Evolutionary conservation across 1,140 invertebrate species (phyloP).

Genomic region (Ceratoteleas bidentatus): DNA sequence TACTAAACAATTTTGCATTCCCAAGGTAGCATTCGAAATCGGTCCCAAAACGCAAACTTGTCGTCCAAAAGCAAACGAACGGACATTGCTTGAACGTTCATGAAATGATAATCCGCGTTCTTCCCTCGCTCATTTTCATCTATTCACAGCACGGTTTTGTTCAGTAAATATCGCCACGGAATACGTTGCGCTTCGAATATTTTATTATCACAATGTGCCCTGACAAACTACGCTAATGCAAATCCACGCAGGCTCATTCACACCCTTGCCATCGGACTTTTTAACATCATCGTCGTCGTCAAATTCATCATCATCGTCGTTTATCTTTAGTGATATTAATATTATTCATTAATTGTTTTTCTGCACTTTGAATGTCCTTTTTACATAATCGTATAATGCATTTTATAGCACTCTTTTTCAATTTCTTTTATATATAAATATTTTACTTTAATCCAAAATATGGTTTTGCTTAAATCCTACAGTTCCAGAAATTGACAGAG

Average conservation of each 20-base stretch:
- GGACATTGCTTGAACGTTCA: conserved; percentile 21
- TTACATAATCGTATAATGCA: too few relatives aligned
- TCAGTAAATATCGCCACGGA: conserved; percentile 61
- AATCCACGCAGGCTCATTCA: conserved; percentile 40
- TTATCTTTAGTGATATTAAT: too few relatives aligned
- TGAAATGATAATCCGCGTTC: conserved; percentile 36
- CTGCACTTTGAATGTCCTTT: too few relatives aligned
- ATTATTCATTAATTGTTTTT: too few relatives aligned
- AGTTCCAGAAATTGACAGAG: conserved; percentile 72
- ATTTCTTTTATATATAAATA: too few relatives aligned
- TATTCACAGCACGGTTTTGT: conserved; percentile 76
- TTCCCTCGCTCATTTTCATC: conserved; percentile 48
- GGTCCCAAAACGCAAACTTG: conserved; percentile 4
- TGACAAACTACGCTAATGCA: conserved; percentile 55
- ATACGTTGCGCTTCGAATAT: conserved; percentile 62
- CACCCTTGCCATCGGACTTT: conserved; percentile 36
- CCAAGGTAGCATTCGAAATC: conserved; percentile 5
- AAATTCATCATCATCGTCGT: too few relatives aligned
- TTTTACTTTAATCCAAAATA: conserved; percentile 72
- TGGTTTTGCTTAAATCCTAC: conserved; percentile 65
- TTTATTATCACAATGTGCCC: conserved; percentile 75
- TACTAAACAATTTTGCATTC: conserved; percentile 28
- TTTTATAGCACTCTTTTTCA: too few relatives aligned
- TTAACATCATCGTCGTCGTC: too few relatives aligned
- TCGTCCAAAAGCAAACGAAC: conserved; percentile 13